phyloP scores from a whole-genome alignment of 2,888 invertebrate genomes.

The Agriopis leucophaearia region DNA sequence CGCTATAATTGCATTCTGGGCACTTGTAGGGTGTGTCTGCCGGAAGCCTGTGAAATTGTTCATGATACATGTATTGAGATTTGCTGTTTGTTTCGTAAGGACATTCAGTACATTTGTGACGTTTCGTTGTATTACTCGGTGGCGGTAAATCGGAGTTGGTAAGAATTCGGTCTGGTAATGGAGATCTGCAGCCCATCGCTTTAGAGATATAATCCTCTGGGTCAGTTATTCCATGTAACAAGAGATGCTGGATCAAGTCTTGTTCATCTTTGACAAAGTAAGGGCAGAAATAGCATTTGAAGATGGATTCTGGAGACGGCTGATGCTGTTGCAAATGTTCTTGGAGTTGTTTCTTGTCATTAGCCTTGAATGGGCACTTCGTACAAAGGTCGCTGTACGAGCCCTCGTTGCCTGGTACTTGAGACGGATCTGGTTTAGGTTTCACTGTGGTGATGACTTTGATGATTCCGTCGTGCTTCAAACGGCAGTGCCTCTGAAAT shows the following conservation, averaged over 20 bases:
- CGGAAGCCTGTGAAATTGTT: slow-evolving; percentile 92
- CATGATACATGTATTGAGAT: slow-evolving; percentile 94
- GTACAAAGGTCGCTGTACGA: slow-evolving; percentile 83
- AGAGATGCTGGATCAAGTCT: slow-evolving; percentile 89
- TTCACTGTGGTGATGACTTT: slow-evolving; percentile 87
- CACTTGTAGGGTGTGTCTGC: slow-evolving; percentile 93
- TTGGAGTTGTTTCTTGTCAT: slow-evolving; percentile 86
- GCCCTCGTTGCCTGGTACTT: slow-evolving; percentile 60
- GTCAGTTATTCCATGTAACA: slow-evolving; percentile 88
- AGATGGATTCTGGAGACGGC: slow-evolving; percentile 88
- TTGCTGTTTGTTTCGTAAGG: slow-evolving; percentile 95
- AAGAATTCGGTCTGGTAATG: slow-evolving; percentile 56
- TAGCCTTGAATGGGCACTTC: slow-evolving; percentile 90
- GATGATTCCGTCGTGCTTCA: slow-evolving; percentile 92
- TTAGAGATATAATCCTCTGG: slow-evolving; percentile 86
- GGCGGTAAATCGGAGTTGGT: slow-evolving; percentile 40
- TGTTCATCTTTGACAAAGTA: slow-evolving; percentile 91
- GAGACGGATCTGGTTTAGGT: slow-evolving; percentile 75
- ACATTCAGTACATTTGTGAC: slow-evolving; percentile 92
- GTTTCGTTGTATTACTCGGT: slow-evolving; percentile 80
- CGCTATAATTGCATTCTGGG: slow-evolving; percentile 93
- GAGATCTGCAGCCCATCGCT: slow-evolving; percentile 74
- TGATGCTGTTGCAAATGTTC: slow-evolving; percentile 90
- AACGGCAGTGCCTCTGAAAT: slow-evolving; percentile 91
- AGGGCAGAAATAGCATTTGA: slow-evolving; percentile 93